Evolutionary conservation across 2,113 vertebrate genomes (phyloP), one percentile per base, ranked within the genome.

Genomic region (Lanius ludovicianus): DNA sequence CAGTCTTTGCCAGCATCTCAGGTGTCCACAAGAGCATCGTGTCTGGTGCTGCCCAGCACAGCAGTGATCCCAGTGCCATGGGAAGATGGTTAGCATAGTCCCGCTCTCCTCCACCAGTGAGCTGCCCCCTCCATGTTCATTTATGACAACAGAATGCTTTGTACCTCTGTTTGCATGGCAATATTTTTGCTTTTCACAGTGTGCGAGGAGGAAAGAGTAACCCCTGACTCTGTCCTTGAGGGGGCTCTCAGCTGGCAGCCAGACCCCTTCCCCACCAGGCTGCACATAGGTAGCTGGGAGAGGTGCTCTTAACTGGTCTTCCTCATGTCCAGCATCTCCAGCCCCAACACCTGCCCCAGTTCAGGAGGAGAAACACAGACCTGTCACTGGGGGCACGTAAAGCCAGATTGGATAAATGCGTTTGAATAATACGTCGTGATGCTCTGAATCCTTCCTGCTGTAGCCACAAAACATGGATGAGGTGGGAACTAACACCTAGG

Each of bases 1-100:
- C 52, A 41, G 35, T 49, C 52, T 56, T 28, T 68, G 56, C 25
- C 75, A 80, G 28, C 44, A 60, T 67, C 69, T 84, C 16, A 14
- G 35, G 33, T 71, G 35, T 47, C 74, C 46, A 20, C 0, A 0
- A 35, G 62, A 60, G 69, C 55, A 56, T 15, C 0, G 18, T 50
- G 67, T n/a, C 12, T 80, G 46, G 49, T 67, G 35, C 53, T 64
- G 70, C 73, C 37, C 59, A 62, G 68, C 82, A 77, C n/a, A 84
- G 53, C 44, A 23, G 44, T 15, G 68, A 68, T 42, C 68, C 53
- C 60, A 41, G 50, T n/a, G 64, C 64, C 10, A 2, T 7, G 23
- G 71, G 53, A 60, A 33, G 46, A 10, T 55, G 55, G 18, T 20
- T 22, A 31, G 25, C 60, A 63, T 47, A 74, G 15, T 30, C 62